phyloP scores from a whole-genome alignment of 2,888 invertebrate genomes.

The Acronicta leporina region DNA sequence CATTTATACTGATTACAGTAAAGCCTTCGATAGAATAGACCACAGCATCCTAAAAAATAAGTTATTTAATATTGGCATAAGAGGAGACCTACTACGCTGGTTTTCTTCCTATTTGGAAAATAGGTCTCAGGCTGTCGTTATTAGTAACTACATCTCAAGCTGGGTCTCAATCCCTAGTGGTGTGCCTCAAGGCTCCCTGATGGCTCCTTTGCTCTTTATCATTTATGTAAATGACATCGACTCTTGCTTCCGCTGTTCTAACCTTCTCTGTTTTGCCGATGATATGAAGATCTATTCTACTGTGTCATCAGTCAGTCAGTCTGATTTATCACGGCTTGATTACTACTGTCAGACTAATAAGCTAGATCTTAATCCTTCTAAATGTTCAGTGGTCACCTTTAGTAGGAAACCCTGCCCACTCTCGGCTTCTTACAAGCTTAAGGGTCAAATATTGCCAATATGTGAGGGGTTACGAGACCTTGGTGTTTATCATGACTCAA shows the following conservation, averaged over 20 bases:
- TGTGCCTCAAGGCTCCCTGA: conserved; percentile 4
- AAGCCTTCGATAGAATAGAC: conserved; percentile 15
- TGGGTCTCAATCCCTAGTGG: not conserved
- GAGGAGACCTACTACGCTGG: conserved; percentile 2
- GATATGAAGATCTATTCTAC: conserved; percentile 1
- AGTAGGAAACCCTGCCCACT: not conserved
- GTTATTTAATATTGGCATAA: not conserved
- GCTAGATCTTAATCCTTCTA: not conserved
- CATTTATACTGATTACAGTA: conserved; percentile 17
- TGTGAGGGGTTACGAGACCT: not conserved
- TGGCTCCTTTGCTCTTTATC: conserved; percentile 9
- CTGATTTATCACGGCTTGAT: not conserved
- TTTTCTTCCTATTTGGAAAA: not conserved
- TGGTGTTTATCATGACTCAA: conserved; percentile 3
- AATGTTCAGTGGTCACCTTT: not conserved
- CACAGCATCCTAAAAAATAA: not conserved
- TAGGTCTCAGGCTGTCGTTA: conserved; percentile 5
- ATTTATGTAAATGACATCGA: conserved; percentile 6
- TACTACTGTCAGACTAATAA: not conserved
- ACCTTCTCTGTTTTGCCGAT: not conserved
- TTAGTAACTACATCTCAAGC: conserved; percentile 4
- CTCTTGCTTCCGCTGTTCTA: not conserved
- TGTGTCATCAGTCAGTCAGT: not conserved
- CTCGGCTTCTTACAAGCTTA: not conserved
- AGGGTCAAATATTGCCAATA: not conserved